Base-by-base conservation (phyloP, 35 echinoderm and acorn worm species). In the Ophiothrix spiculata region DNA sequence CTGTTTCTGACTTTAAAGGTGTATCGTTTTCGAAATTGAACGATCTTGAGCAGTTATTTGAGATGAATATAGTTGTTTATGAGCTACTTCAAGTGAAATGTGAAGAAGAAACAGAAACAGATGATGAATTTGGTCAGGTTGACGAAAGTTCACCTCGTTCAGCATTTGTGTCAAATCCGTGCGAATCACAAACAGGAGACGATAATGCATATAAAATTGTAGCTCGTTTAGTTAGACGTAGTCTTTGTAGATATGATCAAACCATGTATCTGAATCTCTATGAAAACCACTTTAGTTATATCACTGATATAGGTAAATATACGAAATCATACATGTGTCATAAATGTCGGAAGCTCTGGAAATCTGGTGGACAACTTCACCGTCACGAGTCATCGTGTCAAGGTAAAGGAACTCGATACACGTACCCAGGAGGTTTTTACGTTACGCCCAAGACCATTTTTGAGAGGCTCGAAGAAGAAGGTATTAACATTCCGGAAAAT, bases 361-460 rank as follows among this genome's bases (percentile, higher is more conserved):
- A 36, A 19, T 35, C 19, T 32, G 38, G 76, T 19, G 33, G 33
- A 23, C 19, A 32, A 23, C 76, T 78, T 36, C 23, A 78, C 33
- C 33, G 1, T 23, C 76, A 78, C 31, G 38, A 4, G 76, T 21
- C 4, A 19, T 19, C 33, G 21, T 31, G 76, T 36, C 38, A 21
- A 19, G n/a, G n/a, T n/a, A 31, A 78, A 78, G 3, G 38, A 0
- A 32, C 38, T 16, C 23, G 38, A 78, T 32, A 78, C 76, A 36
- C 0, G 33, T 78, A 35, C 33, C 79, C 79, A 40, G 39, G 79
- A 21, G 23, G 79, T 39, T 35, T 81, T 23, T 81, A 81, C 79
- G n/a, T n/a, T n/a, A n/a, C n/a, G n/a, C n/a, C n/a, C n/a, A n/a
- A n/a, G n/a, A n/a, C n/a, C n/a, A n/a, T n/a, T n/a, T n/a, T n/a